These are phyloP conservation scores for Cerastoderma edule DNA, from an alignment of 2,888 invertebrate genomes.

Conservation along the genomic window DNA sequence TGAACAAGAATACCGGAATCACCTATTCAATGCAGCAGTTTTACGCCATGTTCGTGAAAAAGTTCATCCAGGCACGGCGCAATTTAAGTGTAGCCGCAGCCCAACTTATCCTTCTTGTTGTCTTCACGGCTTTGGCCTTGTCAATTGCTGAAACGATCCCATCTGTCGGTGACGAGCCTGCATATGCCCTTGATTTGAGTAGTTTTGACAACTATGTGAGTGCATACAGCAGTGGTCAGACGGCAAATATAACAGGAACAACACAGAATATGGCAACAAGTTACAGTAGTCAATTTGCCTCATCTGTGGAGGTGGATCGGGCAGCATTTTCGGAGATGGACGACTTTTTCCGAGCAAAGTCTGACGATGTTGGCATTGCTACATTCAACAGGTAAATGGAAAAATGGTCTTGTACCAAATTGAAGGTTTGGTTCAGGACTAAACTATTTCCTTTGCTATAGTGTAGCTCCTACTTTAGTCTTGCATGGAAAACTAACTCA, in stretches of 20 bases:
- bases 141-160: constrained; percentile 86
- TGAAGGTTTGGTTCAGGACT: no score
- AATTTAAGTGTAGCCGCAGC: constrained; percentile 87
- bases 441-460: no score
- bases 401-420: no score
- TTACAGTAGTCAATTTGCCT: constrained; percentile 38
- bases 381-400: constrained; percentile 77
- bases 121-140: constrained; percentile 88
- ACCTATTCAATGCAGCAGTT: constrained; percentile 86
- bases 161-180: constrained; percentile 85
- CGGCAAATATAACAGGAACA: constrained; percentile 10
- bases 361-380: constrained; percentile 73
- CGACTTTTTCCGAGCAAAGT: constrained; percentile 62
- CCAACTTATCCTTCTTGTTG: constrained; percentile 88
- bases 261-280: constrained; percentile 24
- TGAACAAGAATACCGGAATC: constrained; percentile 76
- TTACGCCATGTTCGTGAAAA: constrained; percentile 88
- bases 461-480: no score
- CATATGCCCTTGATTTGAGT: constrained; percentile 86
- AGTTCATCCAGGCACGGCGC: constrained; percentile 87
- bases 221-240: constrained; percentile 51
- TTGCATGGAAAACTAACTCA: no score
- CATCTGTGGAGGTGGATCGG: constrained; percentile 24
- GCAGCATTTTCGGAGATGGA: constrained; percentile 43
- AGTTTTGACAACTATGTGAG: constrained; percentile 59